Percentiles rank a stretch among this genome's conserved stretches.
These are phyloP conservation scores for Argya squamiceps DNA, from an alignment of 2,797 vertebrate species.

Conservation along the genomic window DNA sequence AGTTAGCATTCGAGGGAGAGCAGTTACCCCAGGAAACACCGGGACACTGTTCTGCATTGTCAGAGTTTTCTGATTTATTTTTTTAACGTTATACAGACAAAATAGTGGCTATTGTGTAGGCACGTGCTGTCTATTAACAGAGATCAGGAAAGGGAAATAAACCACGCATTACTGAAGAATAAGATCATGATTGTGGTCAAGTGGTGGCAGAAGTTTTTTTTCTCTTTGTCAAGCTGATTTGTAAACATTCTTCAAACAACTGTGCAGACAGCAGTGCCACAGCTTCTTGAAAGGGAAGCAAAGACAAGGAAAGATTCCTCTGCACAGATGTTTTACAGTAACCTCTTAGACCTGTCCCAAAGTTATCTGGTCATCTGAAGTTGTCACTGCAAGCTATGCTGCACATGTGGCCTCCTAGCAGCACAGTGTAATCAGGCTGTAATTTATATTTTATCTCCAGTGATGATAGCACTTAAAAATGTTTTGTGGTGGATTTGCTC, in stretches of 20 bases:
- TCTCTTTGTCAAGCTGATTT: constrained; percentile 61
- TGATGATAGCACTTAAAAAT: constrained; percentile 60
- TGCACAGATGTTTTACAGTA: background rate
- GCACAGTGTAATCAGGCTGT: background rate
- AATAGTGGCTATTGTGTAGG: constrained; percentile 69
- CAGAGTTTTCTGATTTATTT: constrained; percentile 59
- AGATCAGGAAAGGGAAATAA: constrained; percentile 71
- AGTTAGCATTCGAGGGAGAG: constrained; percentile 20
- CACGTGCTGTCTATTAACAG: constrained; percentile 70
- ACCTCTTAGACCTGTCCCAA: background rate
- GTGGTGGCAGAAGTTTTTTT: constrained; percentile 55
- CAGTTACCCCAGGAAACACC: constrained; percentile 57
- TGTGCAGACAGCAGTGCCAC: constrained; percentile 28
- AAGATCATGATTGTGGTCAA: constrained; percentile 72
- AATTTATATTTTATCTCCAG: constrained; percentile 55
- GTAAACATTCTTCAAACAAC: constrained; percentile 68
- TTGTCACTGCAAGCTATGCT: background rate
- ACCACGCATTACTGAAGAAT: constrained; percentile 70
- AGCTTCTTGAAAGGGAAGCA: constrained; percentile 15
- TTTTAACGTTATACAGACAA: constrained; percentile 62
- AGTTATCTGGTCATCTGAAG: constrained; percentile 30
- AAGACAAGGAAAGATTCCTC: background rate
- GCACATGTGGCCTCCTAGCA: constrained; percentile 24
- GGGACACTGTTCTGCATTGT: constrained; percentile 44
- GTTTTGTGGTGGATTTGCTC: constrained; percentile 47